Conservation (phyloP, 2,113 vertebrate species). For the Odontesthes bonariensis region DNA sequence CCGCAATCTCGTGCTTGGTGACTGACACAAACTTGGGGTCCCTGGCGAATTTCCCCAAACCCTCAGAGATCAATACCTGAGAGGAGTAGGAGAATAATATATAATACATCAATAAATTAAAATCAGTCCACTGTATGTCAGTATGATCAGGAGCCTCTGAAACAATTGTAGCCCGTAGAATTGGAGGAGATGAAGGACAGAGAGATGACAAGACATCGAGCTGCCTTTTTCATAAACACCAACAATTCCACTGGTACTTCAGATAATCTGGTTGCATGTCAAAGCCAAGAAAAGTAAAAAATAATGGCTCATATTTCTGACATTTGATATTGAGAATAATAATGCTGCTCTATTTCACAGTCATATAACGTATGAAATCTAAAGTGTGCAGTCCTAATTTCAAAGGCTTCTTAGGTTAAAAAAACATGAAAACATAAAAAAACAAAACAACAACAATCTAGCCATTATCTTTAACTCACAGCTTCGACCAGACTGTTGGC, state of each 20-base stretch:
- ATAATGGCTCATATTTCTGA: too few species aligned
- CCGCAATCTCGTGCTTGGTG: constrained; percentile 94
- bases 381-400: too few species aligned
- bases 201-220: too few species aligned
- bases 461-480: constrained; percentile 71
- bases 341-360: too few species aligned
- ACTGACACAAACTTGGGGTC: constrained; percentile 96
- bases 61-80: constrained; percentile 97
- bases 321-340: too few species aligned
- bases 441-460: background rate
- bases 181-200: too few species aligned
- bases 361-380: too few species aligned
- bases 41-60: constrained; percentile 92
- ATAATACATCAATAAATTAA: background rate
- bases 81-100: background rate
- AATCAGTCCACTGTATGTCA: background rate
- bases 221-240: too few species aligned
- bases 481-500: constrained; percentile 97
- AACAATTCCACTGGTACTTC: too few species aligned
- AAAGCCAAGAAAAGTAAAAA: too few species aligned
- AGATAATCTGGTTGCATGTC: too few species aligned
- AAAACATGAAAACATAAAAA: background rate
- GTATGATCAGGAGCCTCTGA: background rate
- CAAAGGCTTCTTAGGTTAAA: too few species aligned
- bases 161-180: background rate